Conservation (phyloP, 2,113 vertebrate species). For the Montifringilla adamsi region DNA sequence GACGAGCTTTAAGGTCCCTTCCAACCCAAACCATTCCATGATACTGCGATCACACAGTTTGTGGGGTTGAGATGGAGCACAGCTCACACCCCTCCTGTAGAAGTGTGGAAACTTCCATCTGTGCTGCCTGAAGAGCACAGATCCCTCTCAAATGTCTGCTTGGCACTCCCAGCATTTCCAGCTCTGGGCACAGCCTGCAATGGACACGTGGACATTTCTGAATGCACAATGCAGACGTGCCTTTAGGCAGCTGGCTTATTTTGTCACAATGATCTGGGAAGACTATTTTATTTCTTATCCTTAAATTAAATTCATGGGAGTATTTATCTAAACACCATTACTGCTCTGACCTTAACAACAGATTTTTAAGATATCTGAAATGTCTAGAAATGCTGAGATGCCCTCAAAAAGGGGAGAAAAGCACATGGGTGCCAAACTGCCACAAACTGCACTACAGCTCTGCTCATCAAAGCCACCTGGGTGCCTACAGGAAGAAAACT, state of each 20-base stretch:
- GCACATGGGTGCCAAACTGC: not conserved
- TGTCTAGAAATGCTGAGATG: not conserved
- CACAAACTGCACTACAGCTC: not conserved
- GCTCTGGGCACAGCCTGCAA: not conserved
- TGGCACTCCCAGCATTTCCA: not conserved
- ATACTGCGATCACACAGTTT: not conserved
- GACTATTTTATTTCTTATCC: not conserved
- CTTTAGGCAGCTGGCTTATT: not conserved
- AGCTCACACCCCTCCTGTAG: rapidly evolving
- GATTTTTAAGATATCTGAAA: not conserved
- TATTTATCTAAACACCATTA: not conserved
- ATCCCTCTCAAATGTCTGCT: not conserved
- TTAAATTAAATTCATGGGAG: not conserved
- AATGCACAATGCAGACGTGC: rapidly evolving
- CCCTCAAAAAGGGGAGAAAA: not conserved
- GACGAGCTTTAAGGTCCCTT: not conserved
- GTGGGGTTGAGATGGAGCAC: not conserved
- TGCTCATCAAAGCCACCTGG: not conserved
- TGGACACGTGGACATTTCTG: rapidly evolving
- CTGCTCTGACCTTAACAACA: not conserved
- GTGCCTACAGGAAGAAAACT: not conserved
- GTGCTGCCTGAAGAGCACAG: not conserved
- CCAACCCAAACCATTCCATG: not conserved
- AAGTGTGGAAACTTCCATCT: not conserved
- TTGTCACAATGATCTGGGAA: not conserved